These are phyloP conservation scores for Sisyra terminalis DNA, from an alignment of 2,888 invertebrate genomes.

Conservation along the genomic window DNA sequence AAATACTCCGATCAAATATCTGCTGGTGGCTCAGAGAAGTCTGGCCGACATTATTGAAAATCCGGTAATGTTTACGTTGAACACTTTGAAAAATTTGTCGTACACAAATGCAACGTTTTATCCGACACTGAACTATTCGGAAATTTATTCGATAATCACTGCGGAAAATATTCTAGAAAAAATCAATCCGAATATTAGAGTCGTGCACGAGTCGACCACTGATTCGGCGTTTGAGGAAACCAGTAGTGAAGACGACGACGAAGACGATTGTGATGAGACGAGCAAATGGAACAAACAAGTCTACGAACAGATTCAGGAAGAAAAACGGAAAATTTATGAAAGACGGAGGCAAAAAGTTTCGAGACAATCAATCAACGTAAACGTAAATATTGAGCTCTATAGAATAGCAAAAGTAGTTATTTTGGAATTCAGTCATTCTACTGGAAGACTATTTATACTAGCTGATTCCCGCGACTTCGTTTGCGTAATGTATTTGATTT, in stretches of 20 bases:
- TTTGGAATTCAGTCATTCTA: too few relatives aligned
- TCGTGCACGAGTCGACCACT: not conserved
- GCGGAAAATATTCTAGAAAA: slow-evolving; percentile 34
- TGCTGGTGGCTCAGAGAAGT: slow-evolving; percentile 46
- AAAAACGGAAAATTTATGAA: too few relatives aligned
- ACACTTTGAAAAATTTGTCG: slow-evolving; percentile 50
- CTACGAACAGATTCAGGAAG: slow-evolving; percentile 1
- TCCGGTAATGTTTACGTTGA: slow-evolving; percentile 51
- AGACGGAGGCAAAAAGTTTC: slow-evolving; percentile 15
- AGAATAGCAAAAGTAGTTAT: too few relatives aligned
- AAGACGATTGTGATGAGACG: slow-evolving; percentile 7
- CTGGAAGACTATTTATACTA: too few relatives aligned
- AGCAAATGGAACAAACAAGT: slow-evolving; percentile 10
- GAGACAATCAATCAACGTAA: slow-evolving; percentile 34
- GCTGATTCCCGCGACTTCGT: too few relatives aligned
- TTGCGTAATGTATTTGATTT: too few relatives aligned
- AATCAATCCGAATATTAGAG: slow-evolving; percentile 21
- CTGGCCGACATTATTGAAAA: slow-evolving; percentile 52
- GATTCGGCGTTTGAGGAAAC: slow-evolving; percentile 7
- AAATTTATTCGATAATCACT: slow-evolving; percentile 39
- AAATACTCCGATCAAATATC: slow-evolving; percentile 43
- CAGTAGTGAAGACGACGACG: slow-evolving; percentile 11
- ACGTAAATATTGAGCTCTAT: too few relatives aligned
- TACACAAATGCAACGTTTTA: slow-evolving; percentile 43
- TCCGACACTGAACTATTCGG: slow-evolving; percentile 40